Conservation (phyloP, 2,797 vertebrate species). For the Tiaroga cobitis region DNA sequence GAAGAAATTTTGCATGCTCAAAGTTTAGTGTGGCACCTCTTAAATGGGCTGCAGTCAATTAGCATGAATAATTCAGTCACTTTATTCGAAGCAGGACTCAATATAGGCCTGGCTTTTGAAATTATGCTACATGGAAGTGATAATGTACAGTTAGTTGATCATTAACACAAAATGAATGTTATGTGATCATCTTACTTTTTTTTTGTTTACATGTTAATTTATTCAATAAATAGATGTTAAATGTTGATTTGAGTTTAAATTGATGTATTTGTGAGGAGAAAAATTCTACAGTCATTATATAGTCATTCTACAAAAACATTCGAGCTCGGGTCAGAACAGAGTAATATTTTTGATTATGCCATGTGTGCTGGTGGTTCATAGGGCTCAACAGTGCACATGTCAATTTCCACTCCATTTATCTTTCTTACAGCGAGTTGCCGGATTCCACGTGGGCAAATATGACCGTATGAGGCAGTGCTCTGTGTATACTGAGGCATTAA, state of each 20-base stretch:
- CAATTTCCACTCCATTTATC: neutral
- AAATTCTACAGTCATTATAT: too few relatives aligned
- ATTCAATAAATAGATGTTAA: neutral
- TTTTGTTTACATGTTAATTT: neutral
- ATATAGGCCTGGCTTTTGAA: neutral
- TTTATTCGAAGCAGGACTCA: neutral
- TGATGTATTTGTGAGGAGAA: neutral
- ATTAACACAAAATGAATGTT: neutral
- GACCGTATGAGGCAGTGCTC: neutral
- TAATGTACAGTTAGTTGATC: neutral
- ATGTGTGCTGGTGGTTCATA: neutral
- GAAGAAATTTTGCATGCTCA: neutral
- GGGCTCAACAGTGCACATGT: neutral
- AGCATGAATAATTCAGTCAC: neutral
- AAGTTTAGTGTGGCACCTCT: neutral
- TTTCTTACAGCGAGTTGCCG: neutral
- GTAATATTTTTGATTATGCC: neutral
- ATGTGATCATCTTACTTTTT: neutral
- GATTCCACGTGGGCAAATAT: neutral
- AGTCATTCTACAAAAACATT: neutral
- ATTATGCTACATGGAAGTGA: neutral
- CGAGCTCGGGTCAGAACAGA: neutral
- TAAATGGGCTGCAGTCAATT: neutral
- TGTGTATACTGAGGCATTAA: neutral
- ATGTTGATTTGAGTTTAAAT: neutral